phyloP scores from a whole-genome alignment of 2,113 vertebrate genomes.

The Zosterops lateralis region DNA sequence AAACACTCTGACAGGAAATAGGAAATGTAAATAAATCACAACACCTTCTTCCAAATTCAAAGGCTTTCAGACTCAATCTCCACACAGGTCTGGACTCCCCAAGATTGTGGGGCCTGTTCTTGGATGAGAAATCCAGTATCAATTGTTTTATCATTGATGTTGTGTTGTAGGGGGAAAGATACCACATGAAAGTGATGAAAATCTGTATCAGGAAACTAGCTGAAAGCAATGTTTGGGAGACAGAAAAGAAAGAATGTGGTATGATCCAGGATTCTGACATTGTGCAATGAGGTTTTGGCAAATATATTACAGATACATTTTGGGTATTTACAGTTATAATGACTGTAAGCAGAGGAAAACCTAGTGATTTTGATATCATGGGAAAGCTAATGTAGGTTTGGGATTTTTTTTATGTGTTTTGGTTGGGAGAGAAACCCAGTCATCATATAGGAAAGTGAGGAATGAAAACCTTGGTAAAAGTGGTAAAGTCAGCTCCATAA shows the following conservation, averaged over 20 bases:
- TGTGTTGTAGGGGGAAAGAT: not conserved
- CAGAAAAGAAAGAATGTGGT: not conserved
- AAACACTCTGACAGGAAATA: slow-evolving; percentile 33
- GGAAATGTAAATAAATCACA: slow-evolving; percentile 54
- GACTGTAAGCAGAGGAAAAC: not conserved
- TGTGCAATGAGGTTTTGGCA: not conserved
- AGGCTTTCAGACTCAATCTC: slow-evolving; percentile 10
- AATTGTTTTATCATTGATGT: not conserved
- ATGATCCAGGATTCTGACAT: not conserved
- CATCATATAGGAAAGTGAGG: rapidly evolving
- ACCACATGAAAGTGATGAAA: not conserved
- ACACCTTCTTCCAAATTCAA: not conserved
- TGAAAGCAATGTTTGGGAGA: not conserved
- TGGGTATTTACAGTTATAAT: not conserved
- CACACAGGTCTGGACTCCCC: not conserved
- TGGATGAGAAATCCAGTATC: not conserved
- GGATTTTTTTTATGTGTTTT: too few species aligned
- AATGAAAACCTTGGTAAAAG: not conserved
- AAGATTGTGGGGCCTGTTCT: not conserved
- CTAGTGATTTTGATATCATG: not conserved
- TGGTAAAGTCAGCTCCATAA: not conserved
- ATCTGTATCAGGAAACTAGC: not conserved
- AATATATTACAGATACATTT: not conserved
- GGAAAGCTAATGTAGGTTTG: not conserved
- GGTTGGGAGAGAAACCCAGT: not conserved